Percentiles rank a stretch among this genome's conserved stretches.
Evolutionary conservation across 2,888 invertebrate species (phyloP).

Genomic region (Cancer borealis): DNA sequence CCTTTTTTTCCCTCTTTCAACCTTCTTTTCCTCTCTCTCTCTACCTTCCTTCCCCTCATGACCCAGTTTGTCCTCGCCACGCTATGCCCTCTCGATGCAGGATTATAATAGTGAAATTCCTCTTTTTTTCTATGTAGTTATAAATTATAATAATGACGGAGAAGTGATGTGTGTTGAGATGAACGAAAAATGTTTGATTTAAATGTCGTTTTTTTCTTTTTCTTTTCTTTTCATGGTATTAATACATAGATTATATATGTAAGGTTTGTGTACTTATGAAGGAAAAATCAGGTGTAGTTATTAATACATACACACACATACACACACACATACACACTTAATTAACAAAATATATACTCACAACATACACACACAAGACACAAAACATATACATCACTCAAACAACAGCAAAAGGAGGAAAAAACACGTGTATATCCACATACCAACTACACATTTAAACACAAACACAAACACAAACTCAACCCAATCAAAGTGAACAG

Average conservation of each 20-base stretch:
- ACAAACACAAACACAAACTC: not conserved
- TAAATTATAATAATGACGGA: not conserved
- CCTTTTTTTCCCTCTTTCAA: too few relatives aligned
- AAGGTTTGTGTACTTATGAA: not conserved
- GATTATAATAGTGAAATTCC: not conserved
- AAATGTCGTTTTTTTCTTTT: not conserved
- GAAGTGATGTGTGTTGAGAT: not conserved
- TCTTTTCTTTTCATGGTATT: not conserved
- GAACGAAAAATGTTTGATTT: not conserved
- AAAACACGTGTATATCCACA: not conserved
- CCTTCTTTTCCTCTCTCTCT: too few relatives aligned
- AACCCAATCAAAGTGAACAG: too few relatives aligned
- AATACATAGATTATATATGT: not conserved
- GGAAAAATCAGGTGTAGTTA: not conserved
- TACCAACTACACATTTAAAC: not conserved
- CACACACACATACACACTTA: not conserved
- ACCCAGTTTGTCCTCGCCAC: too few relatives aligned
- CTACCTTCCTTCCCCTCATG: too few relatives aligned
- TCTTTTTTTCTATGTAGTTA: not conserved
- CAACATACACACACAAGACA: not conserved
- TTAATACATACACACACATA: not conserved
- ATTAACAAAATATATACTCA: not conserved
- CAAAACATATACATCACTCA: not conserved
- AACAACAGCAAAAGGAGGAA: not conserved
- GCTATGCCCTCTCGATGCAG: too few relatives aligned